phyloP scores from a whole-genome alignment of 2,797 vertebrate genomes.

The Okamejei kenojei region DNA sequence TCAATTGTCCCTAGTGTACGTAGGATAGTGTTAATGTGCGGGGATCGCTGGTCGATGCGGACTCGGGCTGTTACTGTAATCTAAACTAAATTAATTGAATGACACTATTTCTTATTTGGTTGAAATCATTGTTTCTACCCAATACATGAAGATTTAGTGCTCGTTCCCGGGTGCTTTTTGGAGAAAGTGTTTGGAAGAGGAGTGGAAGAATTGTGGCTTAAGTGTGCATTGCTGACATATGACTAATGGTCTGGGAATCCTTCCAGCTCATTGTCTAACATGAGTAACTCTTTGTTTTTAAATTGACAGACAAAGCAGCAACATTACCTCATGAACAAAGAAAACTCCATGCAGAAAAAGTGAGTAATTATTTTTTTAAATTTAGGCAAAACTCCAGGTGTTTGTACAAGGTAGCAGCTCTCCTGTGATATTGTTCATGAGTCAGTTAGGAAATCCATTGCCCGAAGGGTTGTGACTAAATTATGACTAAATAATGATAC shows the following conservation, averaged over 20 bases:
- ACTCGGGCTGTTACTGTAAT: too few species aligned
- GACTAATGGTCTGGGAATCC: conserved; percentile 22
- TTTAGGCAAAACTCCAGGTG: not conserved
- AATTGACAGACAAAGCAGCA: conserved; percentile 80
- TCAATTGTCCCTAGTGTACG: too few species aligned
- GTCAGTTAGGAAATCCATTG: not conserved
- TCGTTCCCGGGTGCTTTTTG: not conserved
- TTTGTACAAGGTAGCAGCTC: not conserved
- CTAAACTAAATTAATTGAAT: too few species aligned
- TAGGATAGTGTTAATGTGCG: too few species aligned
- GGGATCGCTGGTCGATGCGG: too few species aligned
- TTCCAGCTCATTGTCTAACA: not conserved
- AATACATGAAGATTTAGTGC: not conserved
- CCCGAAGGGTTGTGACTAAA: not conserved
- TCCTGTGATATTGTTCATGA: not conserved
- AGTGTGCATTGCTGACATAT: not conserved
- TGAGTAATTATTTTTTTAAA: conserved; percentile 49
- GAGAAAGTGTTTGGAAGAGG: not conserved
- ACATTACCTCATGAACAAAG: conserved; percentile 91
- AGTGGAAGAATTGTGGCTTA: not conserved
- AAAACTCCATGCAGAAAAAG: conserved; percentile 95
- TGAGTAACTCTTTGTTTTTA: conserved; percentile 14
- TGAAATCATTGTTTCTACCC: not conserved
- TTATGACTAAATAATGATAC: too few species aligned
- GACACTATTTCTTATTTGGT: not conserved